Base-by-base conservation (phyloP, 2,888 invertebrate species). In the Sinhomidia bicolor region DNA sequence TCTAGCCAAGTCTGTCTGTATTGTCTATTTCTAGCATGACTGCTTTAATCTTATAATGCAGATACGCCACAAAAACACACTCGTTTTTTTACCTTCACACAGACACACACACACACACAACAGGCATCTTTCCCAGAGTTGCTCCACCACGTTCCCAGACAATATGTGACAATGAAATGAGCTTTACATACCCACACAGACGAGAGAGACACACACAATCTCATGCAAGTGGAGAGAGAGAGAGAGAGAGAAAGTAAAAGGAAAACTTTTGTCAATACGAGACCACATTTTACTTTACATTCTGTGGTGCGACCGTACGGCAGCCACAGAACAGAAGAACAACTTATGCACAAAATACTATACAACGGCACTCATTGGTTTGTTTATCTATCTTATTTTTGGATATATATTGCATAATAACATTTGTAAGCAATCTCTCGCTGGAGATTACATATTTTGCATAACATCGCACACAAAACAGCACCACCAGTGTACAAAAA, bases 121-220 rank as follows among this genome's bases (percentile, higher is more conserved):
- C 23, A 71, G 44, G 71, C 47, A 47, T 74, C 74, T 74, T 74
- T 26, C 47, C 26, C 74, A 23, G 14, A 23, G 74, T 74, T 26
- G 26, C 51, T 47, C 74, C 26, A 23, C 47, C 44, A 74, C 47
- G n/a, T n/a, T 26, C 26, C 14, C 44, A 47, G 54, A 83, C 71
- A 71, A 83, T 71, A 54, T 71, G 71, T 71, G 71, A 54, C 65
- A 65, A 65, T n/a, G n/a, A n/a, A 71, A 83, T 71, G 82, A 83
- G 68, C 65, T 65, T 81, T 80, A 47, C 74, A 74, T 47, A 32
- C 65, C 12, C 65, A 44, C 23, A 71, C 41, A 51, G 26, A 26
- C 74, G 51, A 44, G n/a, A n/a, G n/a, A n/a, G n/a, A n/a, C n/a
- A n/a, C n/a, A n/a, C n/a, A n/a, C n/a, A n/a, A n/a, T n/a, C n/a